phyloP scores from a whole-genome alignment of 2,888 invertebrate genomes.

The Amphipoea lucens region DNA sequence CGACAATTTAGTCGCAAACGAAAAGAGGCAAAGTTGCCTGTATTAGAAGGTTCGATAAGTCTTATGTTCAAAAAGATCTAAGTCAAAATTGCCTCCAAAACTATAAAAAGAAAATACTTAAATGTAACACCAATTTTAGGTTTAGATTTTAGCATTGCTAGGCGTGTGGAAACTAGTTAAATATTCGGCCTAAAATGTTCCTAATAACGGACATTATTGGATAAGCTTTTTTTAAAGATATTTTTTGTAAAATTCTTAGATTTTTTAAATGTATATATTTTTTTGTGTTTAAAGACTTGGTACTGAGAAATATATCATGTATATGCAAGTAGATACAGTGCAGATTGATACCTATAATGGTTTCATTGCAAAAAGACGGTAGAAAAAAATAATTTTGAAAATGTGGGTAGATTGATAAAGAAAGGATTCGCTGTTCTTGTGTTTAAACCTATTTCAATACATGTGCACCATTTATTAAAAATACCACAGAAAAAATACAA shows the following conservation, averaged over 20 bases:
- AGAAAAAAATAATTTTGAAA: neutral
- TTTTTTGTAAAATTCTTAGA: neutral
- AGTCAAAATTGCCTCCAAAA: constrained; percentile 47
- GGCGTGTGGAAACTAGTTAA: constrained; percentile 55
- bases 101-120: constrained; percentile 29
- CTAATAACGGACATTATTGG: constrained; percentile 39
- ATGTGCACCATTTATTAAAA: neutral
- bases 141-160: constrained; percentile 53
- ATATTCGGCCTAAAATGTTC: constrained; percentile 65
- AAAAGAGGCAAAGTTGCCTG: neutral
- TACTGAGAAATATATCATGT: constrained; percentile 12
- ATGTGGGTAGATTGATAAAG: neutral
- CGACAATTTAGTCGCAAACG: neutral
- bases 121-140: constrained; percentile 48
- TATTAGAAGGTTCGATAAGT: neutral
- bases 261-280: constrained; percentile 3
- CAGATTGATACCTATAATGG: neutral
- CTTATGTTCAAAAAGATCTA: constrained; percentile 28
- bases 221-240: constrained; percentile 14
- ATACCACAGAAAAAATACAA: neutral
- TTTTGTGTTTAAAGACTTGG: constrained; percentile 1
- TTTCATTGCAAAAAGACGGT: constrained; percentile 5
- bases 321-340: neutral
- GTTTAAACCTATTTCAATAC: neutral
- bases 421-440: neutral